A percentile compares a stretch with the other conserved stretches of the same genome.
phyloP scores from a whole-genome alignment of 2,888 invertebrate genomes.

The Steinernema scapterisci region DNA sequence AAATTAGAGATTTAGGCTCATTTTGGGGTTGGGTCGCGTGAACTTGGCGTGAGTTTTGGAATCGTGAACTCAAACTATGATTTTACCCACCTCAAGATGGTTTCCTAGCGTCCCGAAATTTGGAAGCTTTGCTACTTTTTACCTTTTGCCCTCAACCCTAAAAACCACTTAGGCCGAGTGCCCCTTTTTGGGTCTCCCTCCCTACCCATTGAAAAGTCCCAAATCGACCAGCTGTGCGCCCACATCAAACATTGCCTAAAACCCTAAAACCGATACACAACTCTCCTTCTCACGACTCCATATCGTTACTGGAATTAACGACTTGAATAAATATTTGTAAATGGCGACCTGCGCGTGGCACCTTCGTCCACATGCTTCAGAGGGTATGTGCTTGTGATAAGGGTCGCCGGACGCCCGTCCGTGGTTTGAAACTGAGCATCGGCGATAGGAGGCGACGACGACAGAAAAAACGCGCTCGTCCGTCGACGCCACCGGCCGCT shows the following conservation, averaged over 20 bases:
- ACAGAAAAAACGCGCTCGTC: constrained; percentile 16
- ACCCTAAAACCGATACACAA: not conserved
- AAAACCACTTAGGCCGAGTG: too few relatives aligned
- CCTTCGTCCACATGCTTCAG: not conserved
- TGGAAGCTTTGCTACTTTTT: too few relatives aligned
- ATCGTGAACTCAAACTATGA: too few relatives aligned
- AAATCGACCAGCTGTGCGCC: not conserved
- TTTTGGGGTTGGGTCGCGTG: too few relatives aligned
- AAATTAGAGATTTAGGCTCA: too few relatives aligned
- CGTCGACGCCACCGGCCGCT: constrained; percentile 1
- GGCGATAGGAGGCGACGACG: constrained; percentile 5
- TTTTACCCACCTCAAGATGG: too few relatives aligned
- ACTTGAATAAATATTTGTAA: constrained; percentile 20
- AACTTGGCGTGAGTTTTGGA: too few relatives aligned
- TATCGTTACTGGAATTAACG: not conserved
- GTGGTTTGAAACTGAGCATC: not conserved
- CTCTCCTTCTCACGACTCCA: not conserved
- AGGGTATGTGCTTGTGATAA: not conserved
- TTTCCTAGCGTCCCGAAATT: too few relatives aligned
- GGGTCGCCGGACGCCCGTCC: not conserved
- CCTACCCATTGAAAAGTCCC: not conserved
- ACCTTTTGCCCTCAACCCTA: too few relatives aligned
- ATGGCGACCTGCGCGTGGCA: not conserved
- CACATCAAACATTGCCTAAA: not conserved
- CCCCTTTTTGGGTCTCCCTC: too few relatives aligned